Evolutionary conservation across 2,888 invertebrate genomes (phyloP), one percentile per base, ranked within the genome.

Genomic region (Octodonta nipae): DNA sequence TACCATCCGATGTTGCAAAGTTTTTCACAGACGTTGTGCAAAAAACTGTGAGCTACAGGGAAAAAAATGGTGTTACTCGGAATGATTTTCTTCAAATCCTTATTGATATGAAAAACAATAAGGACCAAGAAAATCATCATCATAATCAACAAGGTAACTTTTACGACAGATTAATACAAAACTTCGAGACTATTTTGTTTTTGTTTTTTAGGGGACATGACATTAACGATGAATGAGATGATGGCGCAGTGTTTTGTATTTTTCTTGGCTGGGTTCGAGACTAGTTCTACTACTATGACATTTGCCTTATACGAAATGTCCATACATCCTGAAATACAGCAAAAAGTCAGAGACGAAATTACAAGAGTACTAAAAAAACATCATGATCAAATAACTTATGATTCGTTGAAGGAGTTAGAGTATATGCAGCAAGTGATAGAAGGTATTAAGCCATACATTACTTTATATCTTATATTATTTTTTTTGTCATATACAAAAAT

Each of bases 1-100:
- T 12, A 12, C 13, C 17, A 6, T 10, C 8, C 8, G 50, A 47
- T 4, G 28, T 57, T 0, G 42, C 40, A 0, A 36, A 62, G 2
- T 71, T 69, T 40, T 70, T 70, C 28, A 46, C 55, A 15, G 50
- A 52, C 0, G 49, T 62, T 0, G 63, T 67, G 0, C 55, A 48
- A 1, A 54, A 63, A 1, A 63, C 63, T 0, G 54, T 68, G 1
- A 51, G 61, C 0, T 58, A 62, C 33, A 50, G 69, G 6, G 61
- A 61, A 36, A 51, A 55, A 13, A 61, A 64, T 37, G 55, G 64
- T 1, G 40, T 68, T 0, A 47, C 43, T 0, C 50, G 67, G 5
- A 66, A 68, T 30, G 71, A 70, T 48, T 70, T 73, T 36, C 46
- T 74, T 30, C 66, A 72, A 37, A 43, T 68, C 3, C 51, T 70